Base-by-base conservation (phyloP, 1,140 invertebrate genomes). In the Streblospio benedicti region DNA sequence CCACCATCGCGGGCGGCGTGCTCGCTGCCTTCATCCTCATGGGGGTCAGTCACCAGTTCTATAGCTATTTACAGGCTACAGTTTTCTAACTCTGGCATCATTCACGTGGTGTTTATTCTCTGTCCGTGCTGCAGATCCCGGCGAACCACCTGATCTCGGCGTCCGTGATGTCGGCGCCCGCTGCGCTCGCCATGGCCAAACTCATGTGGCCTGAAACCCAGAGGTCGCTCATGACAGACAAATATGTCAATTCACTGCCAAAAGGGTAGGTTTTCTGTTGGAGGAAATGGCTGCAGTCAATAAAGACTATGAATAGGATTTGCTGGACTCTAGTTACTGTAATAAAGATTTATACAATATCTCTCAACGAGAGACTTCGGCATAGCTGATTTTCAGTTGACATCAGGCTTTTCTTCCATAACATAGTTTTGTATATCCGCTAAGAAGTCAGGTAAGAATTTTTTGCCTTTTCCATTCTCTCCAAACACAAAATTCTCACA, bases 141-240 rank as follows among this genome's bases (percentile, higher is more conserved):
- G 60, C 60, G n/a, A 62, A 62, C 33, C 77, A 80, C 63, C 67
- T 80, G n/a, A 85, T 98, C 49, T 90, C 91, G 0, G 91, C 94
- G 0, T 91, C 89, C 49, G 85, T 97, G 0, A 97, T 97, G 93
- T 90, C 91, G 0, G 93, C 93, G 0, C 92, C 94, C 0, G 90
- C 91, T 12, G 86, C 93, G 0, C 78, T 98, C 4, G 89, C 87
- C 64, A 87, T 85, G 64, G 83, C 90, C 0, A 98, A 98, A 76
- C 79, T 98, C 1, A 83, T 93, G 65, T 88, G 88, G 78, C 94
- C 94, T 0, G 93, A 97, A 80, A 89, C 85, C 0, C 85, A 90
- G 69, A 79, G 85, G 56, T 86, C 67, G 25, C 61, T 63, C 32
- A 62, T 55, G 2, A 47, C 55, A 18, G 54, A 35, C 5, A 27